Evolutionary conservation across 2,888 invertebrate genomes (phyloP), one percentile per base, ranked within the genome.

Genomic region (Drosophila quinaria): DNA sequence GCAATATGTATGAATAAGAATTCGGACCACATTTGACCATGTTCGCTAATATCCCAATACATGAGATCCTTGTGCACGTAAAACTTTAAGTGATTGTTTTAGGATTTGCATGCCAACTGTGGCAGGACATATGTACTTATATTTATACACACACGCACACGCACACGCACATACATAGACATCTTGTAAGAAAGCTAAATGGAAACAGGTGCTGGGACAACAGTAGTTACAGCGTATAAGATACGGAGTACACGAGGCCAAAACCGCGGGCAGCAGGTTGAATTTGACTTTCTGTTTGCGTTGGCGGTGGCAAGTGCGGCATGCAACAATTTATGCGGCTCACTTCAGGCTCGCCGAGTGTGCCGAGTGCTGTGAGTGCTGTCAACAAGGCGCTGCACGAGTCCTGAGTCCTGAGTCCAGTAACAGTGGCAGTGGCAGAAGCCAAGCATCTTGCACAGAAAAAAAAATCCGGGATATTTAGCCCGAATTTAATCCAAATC

Each of bases 361-460:
- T 29, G 8, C 29, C 47, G 13, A 80, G 86, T 82, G 82, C 82
- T 85, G 78, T 82, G 13, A 80, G 86, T 82, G 83, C 80, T 85
- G 78, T 82, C 81, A 85, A 80, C 85, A 78, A 80, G 70, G 60
- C 80, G 42, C 64, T 69, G 65, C 63, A 69, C 67, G 67, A 56
- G 56, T 61, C 70, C 64, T 22, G 22, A 22, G 22, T 22, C 22
- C 4, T 25, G 25, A 25, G 25, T 25, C 25, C 25, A 25, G 25
- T 25, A 5, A 5, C 22, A 31, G 25, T 25, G 22, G 22, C 22
- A 31, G 31, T 44, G 33, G n/a, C 33, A 35, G 35, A 10, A 15
- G 22, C 37, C 15, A 29, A 37, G 8, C 22, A 37, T 22, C 51
- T 51, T 41, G n/a, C n/a, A n/a, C n/a, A n/a, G n/a, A n/a, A n/a